Conservation (phyloP, 2,888 invertebrate species). For the Peribatodes rhomboidaria region DNA sequence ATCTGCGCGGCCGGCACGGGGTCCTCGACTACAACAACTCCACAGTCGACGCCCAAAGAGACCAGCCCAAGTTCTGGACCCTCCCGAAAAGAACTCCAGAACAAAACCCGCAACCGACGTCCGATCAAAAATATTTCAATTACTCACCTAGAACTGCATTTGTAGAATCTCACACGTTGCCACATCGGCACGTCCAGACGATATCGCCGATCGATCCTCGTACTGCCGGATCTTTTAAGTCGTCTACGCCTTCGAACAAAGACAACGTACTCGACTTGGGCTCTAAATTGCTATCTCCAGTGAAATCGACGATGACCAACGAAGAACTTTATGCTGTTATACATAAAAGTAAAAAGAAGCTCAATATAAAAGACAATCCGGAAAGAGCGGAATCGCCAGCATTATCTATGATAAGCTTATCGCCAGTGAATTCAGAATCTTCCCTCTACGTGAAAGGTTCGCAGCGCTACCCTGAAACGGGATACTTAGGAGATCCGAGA, state of each 20-base stretch:
- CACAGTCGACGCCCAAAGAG: conserved; percentile 53
- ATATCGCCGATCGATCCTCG: conserved; percentile 90
- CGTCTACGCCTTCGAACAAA: conserved; percentile 89
- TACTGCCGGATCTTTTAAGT: conserved; percentile 87
- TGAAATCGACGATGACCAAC: conserved; percentile 91
- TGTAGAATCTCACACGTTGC: conserved; percentile 48
- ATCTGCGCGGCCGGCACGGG: conserved; percentile 73
- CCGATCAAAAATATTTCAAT: conserved; percentile 55
- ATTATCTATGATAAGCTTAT: conserved; percentile 77
- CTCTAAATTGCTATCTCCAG: conserved; percentile 87
- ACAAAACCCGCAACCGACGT: conserved; percentile 42
- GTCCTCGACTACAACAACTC: conserved; percentile 68
- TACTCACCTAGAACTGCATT: conserved; percentile 56
- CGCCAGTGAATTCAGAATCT: conserved; percentile 83
- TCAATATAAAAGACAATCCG: conserved; percentile 88
- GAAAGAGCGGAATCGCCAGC: conserved; percentile 83
- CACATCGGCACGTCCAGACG: conserved; percentile 44
- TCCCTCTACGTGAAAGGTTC: conserved; percentile 75
- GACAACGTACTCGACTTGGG: conserved; percentile 83
- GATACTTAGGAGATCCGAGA: conserved; percentile 85
- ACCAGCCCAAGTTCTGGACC: conserved; percentile 87
- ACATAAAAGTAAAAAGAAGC: conserved; percentile 91
- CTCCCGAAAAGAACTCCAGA: conserved; percentile 79
- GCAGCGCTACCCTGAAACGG: conserved; percentile 87
- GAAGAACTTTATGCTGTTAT: conserved; percentile 92